Conservation (phyloP, 1,140 invertebrate species). For the Macrobrachium nipponense region DNA sequence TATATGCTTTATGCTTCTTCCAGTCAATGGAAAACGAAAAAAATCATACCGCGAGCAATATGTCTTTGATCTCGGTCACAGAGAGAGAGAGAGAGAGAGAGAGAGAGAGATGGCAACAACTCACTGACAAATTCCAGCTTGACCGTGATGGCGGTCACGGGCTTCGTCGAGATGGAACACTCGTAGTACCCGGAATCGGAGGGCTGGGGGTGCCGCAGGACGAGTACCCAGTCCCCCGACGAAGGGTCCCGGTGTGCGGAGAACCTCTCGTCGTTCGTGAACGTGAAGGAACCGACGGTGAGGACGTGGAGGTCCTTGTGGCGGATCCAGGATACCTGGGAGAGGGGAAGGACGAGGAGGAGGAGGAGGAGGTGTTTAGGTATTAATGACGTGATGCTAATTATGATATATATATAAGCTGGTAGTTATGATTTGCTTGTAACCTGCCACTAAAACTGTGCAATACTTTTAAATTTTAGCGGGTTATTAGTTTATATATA, state of each 20-base stretch:
- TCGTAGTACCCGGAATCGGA: constrained; percentile 36
- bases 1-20: no score
- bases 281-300: constrained; percentile 38
- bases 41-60: neutral
- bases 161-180: constrained; percentile 34
- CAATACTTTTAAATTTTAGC: no score
- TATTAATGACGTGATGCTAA: neutral
- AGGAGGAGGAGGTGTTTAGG: neutral
- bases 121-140: constrained; percentile 10
- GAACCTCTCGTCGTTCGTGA: constrained; percentile 39
- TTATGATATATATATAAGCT: neutral
- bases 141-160: constrained; percentile 19
- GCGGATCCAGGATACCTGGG: constrained; percentile 44
- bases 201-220: constrained; percentile 9
- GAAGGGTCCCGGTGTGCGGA: constrained; percentile 33
- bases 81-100: no score
- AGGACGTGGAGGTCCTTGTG: constrained; percentile 36
- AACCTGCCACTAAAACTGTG: no score
- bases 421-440: no score
- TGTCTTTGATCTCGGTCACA: neutral
- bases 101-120: neutral
- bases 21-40: no score
- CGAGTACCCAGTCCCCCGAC: constrained; percentile 35
- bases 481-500: no score
- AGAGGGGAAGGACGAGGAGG: neutral